A percentile compares a stretch with the other conserved stretches of the same genome.
phyloP scores from a whole-genome alignment of 2,797 vertebrate species.

The Gobio occitaniae region DNA sequence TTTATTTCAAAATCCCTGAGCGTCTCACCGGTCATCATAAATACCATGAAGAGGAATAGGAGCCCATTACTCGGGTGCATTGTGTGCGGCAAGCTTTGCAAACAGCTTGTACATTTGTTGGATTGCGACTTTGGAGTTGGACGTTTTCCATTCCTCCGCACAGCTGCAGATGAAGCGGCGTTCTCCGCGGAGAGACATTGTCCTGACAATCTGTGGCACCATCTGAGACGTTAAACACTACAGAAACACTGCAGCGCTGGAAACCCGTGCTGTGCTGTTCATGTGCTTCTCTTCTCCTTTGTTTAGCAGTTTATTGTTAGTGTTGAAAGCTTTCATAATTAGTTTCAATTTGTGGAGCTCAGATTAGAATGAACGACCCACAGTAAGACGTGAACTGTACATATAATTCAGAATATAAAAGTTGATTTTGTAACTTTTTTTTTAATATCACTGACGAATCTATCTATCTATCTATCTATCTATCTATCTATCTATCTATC shows the following conservation, averaged over 20 bases:
- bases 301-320: background rate
- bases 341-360: background rate
- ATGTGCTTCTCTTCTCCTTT: background rate
- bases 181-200: background rate
- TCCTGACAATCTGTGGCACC: constrained; percentile 17
- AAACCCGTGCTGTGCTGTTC: background rate
- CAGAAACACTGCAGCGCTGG: background rate
- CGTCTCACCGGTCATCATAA: background rate
- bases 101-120: constrained; percentile 4
- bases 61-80: background rate
- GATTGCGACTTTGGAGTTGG: background rate
- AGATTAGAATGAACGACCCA: background rate
- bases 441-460: background rate
- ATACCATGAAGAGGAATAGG: background rate
- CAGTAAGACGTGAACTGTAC: background rate
- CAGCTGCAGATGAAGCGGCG: constrained; percentile 5
- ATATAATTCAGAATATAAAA: background rate
- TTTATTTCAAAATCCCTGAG: background rate
- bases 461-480: too few species aligned
- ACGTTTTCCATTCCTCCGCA: background rate
- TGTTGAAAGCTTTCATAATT: background rate
- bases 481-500: too few species aligned
- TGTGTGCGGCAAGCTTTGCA: background rate
- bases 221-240: constrained; percentile 10
- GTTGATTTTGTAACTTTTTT: background rate